phyloP scores from a whole-genome alignment of 2,797 vertebrate species.

The Scyliorhinus canicula region DNA sequence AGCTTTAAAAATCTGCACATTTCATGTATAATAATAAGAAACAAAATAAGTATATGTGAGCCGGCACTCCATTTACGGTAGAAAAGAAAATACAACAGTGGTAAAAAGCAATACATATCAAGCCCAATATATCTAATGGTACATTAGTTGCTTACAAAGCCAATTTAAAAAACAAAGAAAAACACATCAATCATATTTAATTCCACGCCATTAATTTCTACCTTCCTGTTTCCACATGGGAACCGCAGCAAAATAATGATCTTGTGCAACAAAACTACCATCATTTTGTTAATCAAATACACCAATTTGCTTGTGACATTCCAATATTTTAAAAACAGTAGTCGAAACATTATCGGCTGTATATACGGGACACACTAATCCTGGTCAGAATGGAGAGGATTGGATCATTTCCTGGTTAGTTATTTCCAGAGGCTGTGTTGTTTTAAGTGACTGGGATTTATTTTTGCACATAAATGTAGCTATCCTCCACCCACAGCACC shows the following conservation, averaged over 20 bases:
- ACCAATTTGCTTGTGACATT: not conserved
- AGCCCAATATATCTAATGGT: not conserved
- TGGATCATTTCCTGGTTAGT: not conserved
- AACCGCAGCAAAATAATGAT: not conserved
- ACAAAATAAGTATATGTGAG: not conserved
- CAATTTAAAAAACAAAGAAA: not conserved
- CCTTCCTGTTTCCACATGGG: not conserved
- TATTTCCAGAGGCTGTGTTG: not conserved
- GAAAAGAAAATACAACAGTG: not conserved
- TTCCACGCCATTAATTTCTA: not conserved
- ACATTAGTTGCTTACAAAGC: not conserved
- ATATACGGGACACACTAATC: not conserved
- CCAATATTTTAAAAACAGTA: not conserved
- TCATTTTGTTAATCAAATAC: slow-evolving; percentile 2
- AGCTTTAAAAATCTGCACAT: not conserved
- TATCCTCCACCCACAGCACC: not conserved
- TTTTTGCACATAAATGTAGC: not conserved
- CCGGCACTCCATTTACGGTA: not conserved
- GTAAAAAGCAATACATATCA: not conserved
- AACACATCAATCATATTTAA: not conserved
- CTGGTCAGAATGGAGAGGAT: not conserved
- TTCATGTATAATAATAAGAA: not conserved
- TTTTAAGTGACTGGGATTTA: not conserved
- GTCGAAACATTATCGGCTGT: not conserved
- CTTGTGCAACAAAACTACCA: not conserved